These are phyloP conservation scores for Polydesmus complanatus DNA, from an alignment of 2,888 invertebrate genomes.

Conservation along the genomic window DNA sequence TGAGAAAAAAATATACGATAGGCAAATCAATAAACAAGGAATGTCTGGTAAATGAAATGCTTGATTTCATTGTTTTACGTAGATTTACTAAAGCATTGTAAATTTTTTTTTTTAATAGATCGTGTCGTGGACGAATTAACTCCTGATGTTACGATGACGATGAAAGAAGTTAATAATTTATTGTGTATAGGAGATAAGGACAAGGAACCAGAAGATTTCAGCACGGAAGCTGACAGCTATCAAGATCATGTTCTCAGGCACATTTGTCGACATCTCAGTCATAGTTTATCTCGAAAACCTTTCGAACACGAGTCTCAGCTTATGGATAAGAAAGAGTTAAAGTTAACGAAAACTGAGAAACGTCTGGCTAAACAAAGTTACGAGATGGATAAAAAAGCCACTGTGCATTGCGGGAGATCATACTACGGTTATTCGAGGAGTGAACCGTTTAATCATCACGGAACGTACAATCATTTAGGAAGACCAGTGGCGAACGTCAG, in stretches of 20 bases:
- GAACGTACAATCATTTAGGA: background rate
- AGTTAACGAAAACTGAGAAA: constrained; percentile 84
- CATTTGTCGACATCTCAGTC: constrained; percentile 37
- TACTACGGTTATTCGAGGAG: constrained; percentile 2
- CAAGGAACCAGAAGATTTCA: constrained; percentile 56
- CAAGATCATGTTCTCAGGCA: constrained; percentile 65
- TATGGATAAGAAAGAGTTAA: constrained; percentile 87
- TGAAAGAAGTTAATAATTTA: constrained; percentile 40
- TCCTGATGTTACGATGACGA: constrained; percentile 60
- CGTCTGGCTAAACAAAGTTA: constrained; percentile 81
- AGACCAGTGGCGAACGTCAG: constrained; percentile 44
- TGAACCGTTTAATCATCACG: constrained; percentile 4
- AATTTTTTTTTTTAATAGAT: constrained; percentile 38
- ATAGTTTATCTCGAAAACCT: constrained; percentile 50
- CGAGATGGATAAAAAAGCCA: constrained; percentile 72
- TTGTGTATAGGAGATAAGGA: constrained; percentile 84
- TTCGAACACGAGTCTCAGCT: constrained; percentile 91
- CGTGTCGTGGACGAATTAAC: constrained; percentile 96
- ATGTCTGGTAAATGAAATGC: constrained; percentile 49
- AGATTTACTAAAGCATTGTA: background rate
- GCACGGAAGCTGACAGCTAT: constrained; percentile 54
- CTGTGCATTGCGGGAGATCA: constrained; percentile 11
- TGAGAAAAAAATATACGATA: constrained; percentile 94
- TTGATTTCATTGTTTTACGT: constrained; percentile 5
- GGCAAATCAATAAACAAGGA: constrained; percentile 96